A percentile compares a stretch with the other conserved stretches of the same genome.
These are phyloP conservation scores for Danaus melanippus DNA, from an alignment of 1,140 invertebrate species.

Conservation along the genomic window DNA sequence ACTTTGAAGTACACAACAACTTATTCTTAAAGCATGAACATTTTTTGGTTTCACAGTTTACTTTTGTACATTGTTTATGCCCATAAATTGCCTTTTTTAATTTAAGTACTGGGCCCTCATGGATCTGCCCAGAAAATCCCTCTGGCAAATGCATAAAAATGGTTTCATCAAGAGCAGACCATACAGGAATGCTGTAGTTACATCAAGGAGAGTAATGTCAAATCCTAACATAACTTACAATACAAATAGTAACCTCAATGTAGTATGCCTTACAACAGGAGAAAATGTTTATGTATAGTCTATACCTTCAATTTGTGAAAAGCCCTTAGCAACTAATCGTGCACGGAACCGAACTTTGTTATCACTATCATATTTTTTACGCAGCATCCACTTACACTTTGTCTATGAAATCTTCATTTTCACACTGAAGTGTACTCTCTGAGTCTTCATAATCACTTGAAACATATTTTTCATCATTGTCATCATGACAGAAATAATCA, in stretches of 20 bases:
- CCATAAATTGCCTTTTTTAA: constrained; percentile 8
- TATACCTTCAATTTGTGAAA: neutral
- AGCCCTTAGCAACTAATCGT: constrained; percentile 6
- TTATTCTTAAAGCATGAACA: too few relatives aligned
- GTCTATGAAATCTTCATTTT: too few relatives aligned
- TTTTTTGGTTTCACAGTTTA: too few relatives aligned
- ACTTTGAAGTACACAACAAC: too few relatives aligned
- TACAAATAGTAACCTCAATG: constrained; percentile 7
- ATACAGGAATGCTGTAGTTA: constrained; percentile 8
- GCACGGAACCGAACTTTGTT: constrained; percentile 7
- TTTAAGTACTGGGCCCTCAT: neutral
- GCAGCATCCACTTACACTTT: constrained; percentile 2
- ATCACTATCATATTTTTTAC: constrained; percentile 7
- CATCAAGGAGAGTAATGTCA: constrained; percentile 2
- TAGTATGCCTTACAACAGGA: constrained; percentile 8
- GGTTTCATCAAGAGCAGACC: constrained; percentile 5
- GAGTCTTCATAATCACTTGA: too few relatives aligned
- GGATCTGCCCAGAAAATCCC: neutral
- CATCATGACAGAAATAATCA: too few relatives aligned
- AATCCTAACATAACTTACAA: constrained; percentile 3
- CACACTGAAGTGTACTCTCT: too few relatives aligned
- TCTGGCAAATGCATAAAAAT: constrained; percentile 5
- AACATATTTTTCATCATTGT: too few relatives aligned
- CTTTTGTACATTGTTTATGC: too few relatives aligned
- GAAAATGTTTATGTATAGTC: constrained; percentile 6